A percentile compares a stretch with the other conserved stretches of the same genome.
Evolutionary conservation across 2,797 vertebrate species (phyloP).

Genomic region (Oryzias sinensis): DNA sequence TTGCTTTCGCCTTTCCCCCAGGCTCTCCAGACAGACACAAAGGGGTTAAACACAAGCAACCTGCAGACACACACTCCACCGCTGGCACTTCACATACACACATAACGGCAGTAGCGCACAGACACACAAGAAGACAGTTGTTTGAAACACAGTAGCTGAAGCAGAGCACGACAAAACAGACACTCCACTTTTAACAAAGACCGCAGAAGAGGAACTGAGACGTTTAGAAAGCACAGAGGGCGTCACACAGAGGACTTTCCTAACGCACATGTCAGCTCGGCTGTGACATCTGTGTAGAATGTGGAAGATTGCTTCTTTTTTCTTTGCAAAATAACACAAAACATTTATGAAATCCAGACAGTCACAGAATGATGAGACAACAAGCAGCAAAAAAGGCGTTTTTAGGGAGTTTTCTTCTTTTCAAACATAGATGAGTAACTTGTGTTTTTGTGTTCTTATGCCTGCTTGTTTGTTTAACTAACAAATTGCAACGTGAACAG

Average conservation of each 20-base stretch:
- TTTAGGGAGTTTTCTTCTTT: no score
- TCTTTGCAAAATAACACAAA: no score
- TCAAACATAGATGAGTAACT: no score
- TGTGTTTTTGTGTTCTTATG: no score
- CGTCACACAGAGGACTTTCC: conserved; percentile 39
- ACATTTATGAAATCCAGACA: no score
- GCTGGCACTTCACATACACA: conserved; percentile 21
- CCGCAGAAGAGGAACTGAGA: conserved; percentile 48
- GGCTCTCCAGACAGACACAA: conserved; percentile 46
- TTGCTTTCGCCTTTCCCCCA: conserved; percentile 61
- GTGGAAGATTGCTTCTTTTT: neutral
- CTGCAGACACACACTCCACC: conserved; percentile 26
- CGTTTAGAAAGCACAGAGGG: conserved; percentile 45
- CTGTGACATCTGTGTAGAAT: conserved; percentile 2
- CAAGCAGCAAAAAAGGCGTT: no score
- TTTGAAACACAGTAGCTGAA: conserved; percentile 69
- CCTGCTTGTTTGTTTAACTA: no score
- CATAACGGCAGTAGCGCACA: conserved; percentile 39
- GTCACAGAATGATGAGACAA: no score
- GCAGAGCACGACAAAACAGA: conserved; percentile 62
- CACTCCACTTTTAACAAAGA: conserved; percentile 47
- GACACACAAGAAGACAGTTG: conserved; percentile 58
- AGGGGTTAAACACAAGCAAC: conserved; percentile 37
- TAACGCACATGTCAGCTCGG: conserved; percentile 37
- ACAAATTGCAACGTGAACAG: no score